Base-by-base conservation (phyloP, 2,113 vertebrate species). In the Pithys albifrons region DNA sequence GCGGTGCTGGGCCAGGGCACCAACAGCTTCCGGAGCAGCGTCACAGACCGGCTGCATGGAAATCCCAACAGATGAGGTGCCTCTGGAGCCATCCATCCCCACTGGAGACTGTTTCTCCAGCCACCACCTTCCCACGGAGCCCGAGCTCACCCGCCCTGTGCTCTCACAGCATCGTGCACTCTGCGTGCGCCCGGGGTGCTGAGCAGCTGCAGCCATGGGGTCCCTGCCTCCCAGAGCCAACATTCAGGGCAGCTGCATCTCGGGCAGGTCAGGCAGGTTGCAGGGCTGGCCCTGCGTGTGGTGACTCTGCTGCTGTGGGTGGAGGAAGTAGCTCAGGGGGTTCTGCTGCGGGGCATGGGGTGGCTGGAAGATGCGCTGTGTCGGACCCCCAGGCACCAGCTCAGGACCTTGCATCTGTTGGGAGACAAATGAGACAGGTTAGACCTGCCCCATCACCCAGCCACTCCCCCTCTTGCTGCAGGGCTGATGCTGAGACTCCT, bases 161-260 rank as follows among this genome's bases (percentile, higher is more conserved):
- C 62, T 85, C 39, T 1, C 43, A 51, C 3, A 28, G 58, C 5
- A 7, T 2, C 4, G 6, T 24, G 61, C 27, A 49, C 31, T 17
- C 59, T 2, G 9, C 0, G 3, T 4, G 59, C 1, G 7, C 71
- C 52, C 4, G 3, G n/a, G 74, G 57, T 1, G 24, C 65, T 2
- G 23, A 5, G 88, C 4, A 0, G 58, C 73, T 17, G 61, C 55
- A 13, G 62, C 91, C n/a, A 1, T 5, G 67, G 19, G 65, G 23
- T 83, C 58, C 49, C 57, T 22, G 29, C 55, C 37, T 88, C 70
- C 66, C 8, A 28, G 27, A 6, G 17, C 64, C 1, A 2, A 31
- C 14, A 2, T 10, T 97, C 97, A 98, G 31, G 98, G 98, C 91
- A 99, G 97, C 76, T 97, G 97, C 98, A 99, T 98, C 96, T 98